Conservation (phyloP, 2,888 invertebrate genomes). For the Leptura quadrifasciata region DNA sequence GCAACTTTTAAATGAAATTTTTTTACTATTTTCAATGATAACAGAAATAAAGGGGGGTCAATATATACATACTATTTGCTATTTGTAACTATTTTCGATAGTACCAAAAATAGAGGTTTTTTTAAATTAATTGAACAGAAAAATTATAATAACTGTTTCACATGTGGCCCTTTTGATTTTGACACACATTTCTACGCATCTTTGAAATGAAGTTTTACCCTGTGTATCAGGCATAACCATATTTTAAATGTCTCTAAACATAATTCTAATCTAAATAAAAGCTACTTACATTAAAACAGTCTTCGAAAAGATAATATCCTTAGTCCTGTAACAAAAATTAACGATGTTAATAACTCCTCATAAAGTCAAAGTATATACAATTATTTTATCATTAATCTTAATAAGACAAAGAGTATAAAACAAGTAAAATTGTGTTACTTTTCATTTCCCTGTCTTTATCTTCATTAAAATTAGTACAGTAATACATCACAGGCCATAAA, state of each 20-base stretch:
- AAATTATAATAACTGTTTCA: too few species aligned
- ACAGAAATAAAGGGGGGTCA: too few species aligned
- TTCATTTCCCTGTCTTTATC: conserved; percentile 15
- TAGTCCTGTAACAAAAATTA: conserved; percentile 51
- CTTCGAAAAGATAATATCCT: conserved; percentile 48
- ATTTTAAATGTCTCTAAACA: background rate
- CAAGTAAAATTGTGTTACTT: conserved; percentile 28
- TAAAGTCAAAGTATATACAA: conserved; percentile 27
- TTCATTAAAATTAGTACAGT: conserved; percentile 1
- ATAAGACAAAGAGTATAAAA: conserved; percentile 21
- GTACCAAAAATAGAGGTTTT: too few species aligned
- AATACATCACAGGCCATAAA: conserved; percentile 5
- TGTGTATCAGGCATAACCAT: too few species aligned
- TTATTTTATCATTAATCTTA: conserved; percentile 32
- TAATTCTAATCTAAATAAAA: background rate
- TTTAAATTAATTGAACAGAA: too few species aligned
- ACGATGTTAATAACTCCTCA: conserved; percentile 17
- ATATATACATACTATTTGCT: too few species aligned
- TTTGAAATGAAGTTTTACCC: too few species aligned
- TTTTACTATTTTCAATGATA: too few species aligned
- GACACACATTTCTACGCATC: too few species aligned
- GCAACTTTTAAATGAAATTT: too few species aligned
- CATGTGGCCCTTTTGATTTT: too few species aligned
- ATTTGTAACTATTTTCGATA: too few species aligned
- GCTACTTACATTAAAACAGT: conserved; percentile 55